Percentiles rank a stretch among this genome's conserved stretches.
Conservation (phyloP, 2,113 vertebrate genomes). For the Pristiophorus japonicus region DNA sequence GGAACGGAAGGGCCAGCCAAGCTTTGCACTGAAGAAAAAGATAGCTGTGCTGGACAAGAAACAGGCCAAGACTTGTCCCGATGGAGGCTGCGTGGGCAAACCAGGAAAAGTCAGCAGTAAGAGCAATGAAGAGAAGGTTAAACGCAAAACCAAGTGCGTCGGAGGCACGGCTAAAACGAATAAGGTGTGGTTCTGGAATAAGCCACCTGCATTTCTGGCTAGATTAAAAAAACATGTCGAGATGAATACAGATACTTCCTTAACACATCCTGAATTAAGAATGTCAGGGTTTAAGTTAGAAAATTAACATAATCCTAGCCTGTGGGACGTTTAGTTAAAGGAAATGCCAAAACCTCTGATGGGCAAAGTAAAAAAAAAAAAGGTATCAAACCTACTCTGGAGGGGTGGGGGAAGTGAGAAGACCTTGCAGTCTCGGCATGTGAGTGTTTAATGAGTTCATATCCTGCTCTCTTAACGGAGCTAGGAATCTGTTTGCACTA, state of each 20-base stretch:
- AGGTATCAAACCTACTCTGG: neutral
- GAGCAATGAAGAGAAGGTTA: neutral
- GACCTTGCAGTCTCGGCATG: neutral
- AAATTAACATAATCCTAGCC: neutral
- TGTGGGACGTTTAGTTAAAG: neutral
- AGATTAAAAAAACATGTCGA: neutral
- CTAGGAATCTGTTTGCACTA: neutral
- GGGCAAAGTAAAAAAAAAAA: neutral
- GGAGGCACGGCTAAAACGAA: neutral
- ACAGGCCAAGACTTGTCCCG: neutral
- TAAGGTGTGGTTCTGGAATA: constrained; percentile 3
- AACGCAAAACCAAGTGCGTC: neutral
- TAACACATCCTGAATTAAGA: neutral
- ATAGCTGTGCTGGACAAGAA: neutral
- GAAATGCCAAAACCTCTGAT: too few relatives aligned
- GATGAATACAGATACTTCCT: neutral
- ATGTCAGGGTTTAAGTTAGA: neutral
- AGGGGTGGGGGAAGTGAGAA: neutral
- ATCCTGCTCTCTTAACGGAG: neutral
- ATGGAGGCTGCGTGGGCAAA: neutral
- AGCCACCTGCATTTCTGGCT: neutral
- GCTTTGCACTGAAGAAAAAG: neutral
- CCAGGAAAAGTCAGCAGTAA: neutral
- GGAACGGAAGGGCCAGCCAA: neutral
- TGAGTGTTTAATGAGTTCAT: neutral